Evolutionary conservation across 2,888 invertebrate species (phyloP), one percentile per base, ranked within the genome.

Genomic region (Tryphoninae sp.): DNA sequence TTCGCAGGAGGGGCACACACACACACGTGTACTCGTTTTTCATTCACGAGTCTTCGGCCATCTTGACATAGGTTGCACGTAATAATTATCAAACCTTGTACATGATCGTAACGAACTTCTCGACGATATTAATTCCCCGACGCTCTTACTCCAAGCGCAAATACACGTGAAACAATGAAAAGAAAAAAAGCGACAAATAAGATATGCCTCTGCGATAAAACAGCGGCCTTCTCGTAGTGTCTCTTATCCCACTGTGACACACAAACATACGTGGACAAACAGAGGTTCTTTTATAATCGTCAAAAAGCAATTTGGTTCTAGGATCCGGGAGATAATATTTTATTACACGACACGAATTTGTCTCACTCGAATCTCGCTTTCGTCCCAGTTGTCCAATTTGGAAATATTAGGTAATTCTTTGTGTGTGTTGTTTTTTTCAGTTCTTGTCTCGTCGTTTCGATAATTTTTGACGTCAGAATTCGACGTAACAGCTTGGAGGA

Each of bases 181-280:
- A 55, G 51, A 23, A 74, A 73, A 40, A 23, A 26, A 40, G 49
- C 71, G 65, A 55, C 49, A 62, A 77, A 73, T 64, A 73, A 77
- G 58, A 73, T 68, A 64, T 49, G 68, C 58, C 55, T 68, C 26
- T 23, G 45, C 45, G 78, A 71, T 78, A 69, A 69, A 78, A 61
- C 58, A 74, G 64, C 16, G 68, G 22, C 16, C n/a, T 2, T n/a
- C 62, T 67, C n/a, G n/a, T 22, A 2, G 19, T 53, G 22, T 45
- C 33, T n/a, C 42, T 61, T 61, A 45, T 45, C 45, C 45, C 3
- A 45, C 9, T 13, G 9, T 45, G 45, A 45, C 9, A 13, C 9
- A 11, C 9, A 13, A 13, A 13, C 7, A 13, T 45, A 13, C 13
- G 3, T n/a, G 19, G n/a, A n/a, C 49, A 49, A 49, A n/a, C n/a